Percentiles rank a stretch among this genome's conserved stretches.
Evolutionary conservation across 2,113 vertebrate genomes (phyloP).

Genomic region (Phyllopteryx taeniolatus): DNA sequence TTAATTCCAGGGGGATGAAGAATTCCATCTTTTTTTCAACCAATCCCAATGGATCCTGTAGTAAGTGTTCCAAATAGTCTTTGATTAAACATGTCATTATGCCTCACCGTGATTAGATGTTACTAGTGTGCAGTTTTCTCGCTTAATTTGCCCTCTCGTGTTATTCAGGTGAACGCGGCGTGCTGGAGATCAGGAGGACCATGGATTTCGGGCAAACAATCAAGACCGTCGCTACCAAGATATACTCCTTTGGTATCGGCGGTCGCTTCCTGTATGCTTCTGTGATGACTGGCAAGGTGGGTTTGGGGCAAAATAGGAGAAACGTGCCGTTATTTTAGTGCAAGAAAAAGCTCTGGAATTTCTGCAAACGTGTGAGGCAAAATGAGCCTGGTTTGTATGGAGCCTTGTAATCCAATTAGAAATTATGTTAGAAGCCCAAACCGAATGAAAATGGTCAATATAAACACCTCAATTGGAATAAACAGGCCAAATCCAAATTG

Average conservation of each 20-base stretch:
- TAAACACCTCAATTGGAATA: too few relatives aligned
- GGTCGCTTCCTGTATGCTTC: slow-evolving; percentile 90
- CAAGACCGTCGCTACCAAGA: slow-evolving; percentile 79
- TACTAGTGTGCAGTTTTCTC: neutral
- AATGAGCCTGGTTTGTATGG: too few relatives aligned
- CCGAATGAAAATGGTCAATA: too few relatives aligned
- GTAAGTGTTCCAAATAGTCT: slow-evolving; percentile 72
- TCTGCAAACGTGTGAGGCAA: neutral
- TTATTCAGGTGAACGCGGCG: slow-evolving; percentile 78
- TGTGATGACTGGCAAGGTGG: slow-evolving; percentile 87
- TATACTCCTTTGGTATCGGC: slow-evolving; percentile 89
- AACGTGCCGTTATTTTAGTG: neutral
- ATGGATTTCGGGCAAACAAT: slow-evolving; percentile 78
- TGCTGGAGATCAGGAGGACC: slow-evolving; percentile 80
- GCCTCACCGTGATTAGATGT: neutral
- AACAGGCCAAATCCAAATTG: too few relatives aligned
- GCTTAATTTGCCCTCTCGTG: neutral
- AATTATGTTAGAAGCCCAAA: too few relatives aligned
- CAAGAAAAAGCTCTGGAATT: neutral
- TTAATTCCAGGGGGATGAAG: slow-evolving; percentile 73
- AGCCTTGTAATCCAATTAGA: too few relatives aligned
- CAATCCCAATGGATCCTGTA: slow-evolving; percentile 81
- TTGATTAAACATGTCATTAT: neutral
- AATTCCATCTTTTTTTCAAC: slow-evolving; percentile 80
- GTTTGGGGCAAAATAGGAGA: slow-evolving; percentile 16